Evolutionary conservation across 2,113 vertebrate species (phyloP), one percentile per base, ranked within the genome.

Genomic region (Phylloscopus whistleri): DNA sequence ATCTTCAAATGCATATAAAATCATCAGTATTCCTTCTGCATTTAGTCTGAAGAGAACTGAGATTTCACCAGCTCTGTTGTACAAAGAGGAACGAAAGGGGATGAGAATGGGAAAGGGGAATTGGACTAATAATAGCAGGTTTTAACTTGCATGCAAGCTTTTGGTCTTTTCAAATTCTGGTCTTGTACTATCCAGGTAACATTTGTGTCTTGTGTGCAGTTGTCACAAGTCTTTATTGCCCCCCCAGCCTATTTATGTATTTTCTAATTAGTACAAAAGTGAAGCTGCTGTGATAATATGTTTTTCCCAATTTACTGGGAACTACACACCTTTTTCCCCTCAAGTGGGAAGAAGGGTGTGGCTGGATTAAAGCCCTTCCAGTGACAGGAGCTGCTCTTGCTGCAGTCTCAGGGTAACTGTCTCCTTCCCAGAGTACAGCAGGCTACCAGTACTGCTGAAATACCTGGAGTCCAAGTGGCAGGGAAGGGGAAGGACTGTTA

Each of bases 241-340:
- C 37, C 41, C 13, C 10, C 14, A 30, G 16, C 19, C 26, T 73
- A 4, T 30, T 5, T 31, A 2, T 76, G 11, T 66, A 8, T 79
- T 64, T 64, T 37, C 26, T 33, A 70, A 2, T 43, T 13, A 60
- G 53, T 35, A 43, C 0, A 0, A 16, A 86, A 52, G 19, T 66
- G 28, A 87, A 74, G 24, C 44, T 73, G 31, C 43, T 43, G 39
- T 72, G 35, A 23, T 52, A 22, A 77, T 33, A 35, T 22, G 27
- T 46, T 84, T 62, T 76, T 9, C 46, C 24, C 13, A 37, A 15
- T 48, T 80, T 23, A 17, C 10, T 77, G 49, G 31, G n/a, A 62
- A 20, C 8, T 8, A 6, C 6, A 48, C 12, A 7, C 5, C 28
- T 3, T 55, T 68, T 33, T 8, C 16, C 13, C 18, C 33, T 56